A percentile compares a stretch with the other conserved stretches of the same genome.
phyloP scores from a whole-genome alignment of 2,113 vertebrate species.

The Petromus typicus region DNA sequence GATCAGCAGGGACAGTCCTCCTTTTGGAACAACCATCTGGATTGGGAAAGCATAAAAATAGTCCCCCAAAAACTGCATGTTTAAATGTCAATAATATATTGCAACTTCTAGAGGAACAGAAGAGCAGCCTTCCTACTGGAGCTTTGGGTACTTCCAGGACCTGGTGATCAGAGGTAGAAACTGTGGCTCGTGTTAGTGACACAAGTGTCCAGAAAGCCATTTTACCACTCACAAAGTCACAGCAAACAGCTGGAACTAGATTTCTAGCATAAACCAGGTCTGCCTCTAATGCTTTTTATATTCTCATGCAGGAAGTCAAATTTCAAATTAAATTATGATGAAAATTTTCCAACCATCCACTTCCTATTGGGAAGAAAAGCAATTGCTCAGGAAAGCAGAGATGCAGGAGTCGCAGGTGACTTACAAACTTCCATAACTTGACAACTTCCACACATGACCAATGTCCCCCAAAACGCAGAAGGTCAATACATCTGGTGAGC shows the following conservation, averaged over 20 bases:
- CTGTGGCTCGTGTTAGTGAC: not conserved
- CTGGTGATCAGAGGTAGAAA: not conserved
- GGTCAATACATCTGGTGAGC: not conserved
- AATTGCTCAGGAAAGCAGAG: not conserved
- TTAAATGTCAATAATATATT: conserved; percentile 65
- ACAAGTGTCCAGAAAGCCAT: not conserved
- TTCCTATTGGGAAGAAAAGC: conserved; percentile 21
- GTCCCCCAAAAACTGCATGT: conserved; percentile 31
- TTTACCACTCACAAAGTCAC: conserved; percentile 41
- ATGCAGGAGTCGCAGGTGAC: not conserved
- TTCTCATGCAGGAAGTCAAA: conserved; percentile 43
- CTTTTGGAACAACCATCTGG: conserved; percentile 78
- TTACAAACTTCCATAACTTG: not conserved
- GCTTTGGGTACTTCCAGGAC: not conserved
- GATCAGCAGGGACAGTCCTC: conserved; percentile 63
- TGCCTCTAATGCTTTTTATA: not conserved
- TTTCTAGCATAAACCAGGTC: conserved; percentile 18
- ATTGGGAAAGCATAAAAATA: conserved; percentile 51
- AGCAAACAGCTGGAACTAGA: conserved; percentile 19
- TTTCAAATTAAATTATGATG: conserved; percentile 64
- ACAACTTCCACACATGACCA: not conserved
- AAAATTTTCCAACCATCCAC: not conserved
- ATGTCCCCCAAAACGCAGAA: not conserved
- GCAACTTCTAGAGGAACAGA: not conserved
- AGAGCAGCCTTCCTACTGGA: not conserved